Evolutionary conservation across 2,888 invertebrate genomes (phyloP), one percentile per base, ranked within the genome.

Genomic region (Phanerotoma sp.): DNA sequence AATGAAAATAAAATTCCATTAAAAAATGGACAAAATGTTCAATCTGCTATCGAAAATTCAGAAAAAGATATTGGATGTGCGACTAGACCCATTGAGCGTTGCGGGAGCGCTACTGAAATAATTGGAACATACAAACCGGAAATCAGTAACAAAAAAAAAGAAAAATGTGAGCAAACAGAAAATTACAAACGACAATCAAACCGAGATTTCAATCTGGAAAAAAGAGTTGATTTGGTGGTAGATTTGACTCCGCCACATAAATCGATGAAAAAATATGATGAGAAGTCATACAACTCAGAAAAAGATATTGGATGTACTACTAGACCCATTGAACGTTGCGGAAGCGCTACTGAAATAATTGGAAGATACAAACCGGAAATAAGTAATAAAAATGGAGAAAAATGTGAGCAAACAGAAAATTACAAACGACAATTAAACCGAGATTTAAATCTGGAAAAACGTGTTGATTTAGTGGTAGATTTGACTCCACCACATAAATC

Each of bases 21-120:
- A 76, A 21, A 65, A 71, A 5, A 66, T 73, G 2, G 66, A 63
- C 13, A 73, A 72, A 15, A 74, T 74, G 44, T 73, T 75, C 28
- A 66, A 69, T 55, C 18, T 71, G 15, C 71, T 74, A 10, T 65
- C 72, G 6, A 72, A 73, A 41, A 71, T 68, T 33, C 70, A 72
- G 11, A 60, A 71, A 4, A 63, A 60, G 5, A 65, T n/a, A 65
- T 69, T 15, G 66, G 65, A n/a, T 30, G 57, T n/a, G 52, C 40
- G 9, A 40, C 47, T 18, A 25, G 33, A 9, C 52, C 46, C 32
- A 41, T 51, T 6, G 53, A 54, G 25, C 50, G 25, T 6, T 54
- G 45, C 41, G 42, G 50, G 25, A 53, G 37, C 18, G 53, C 41
- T 9, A 51, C 54, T 9, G 48, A 56, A 10, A 37, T 53, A 11